These are phyloP conservation scores for Psix sp. DNA, from an alignment of 1,140 invertebrate species.

Conservation along the genomic window DNA sequence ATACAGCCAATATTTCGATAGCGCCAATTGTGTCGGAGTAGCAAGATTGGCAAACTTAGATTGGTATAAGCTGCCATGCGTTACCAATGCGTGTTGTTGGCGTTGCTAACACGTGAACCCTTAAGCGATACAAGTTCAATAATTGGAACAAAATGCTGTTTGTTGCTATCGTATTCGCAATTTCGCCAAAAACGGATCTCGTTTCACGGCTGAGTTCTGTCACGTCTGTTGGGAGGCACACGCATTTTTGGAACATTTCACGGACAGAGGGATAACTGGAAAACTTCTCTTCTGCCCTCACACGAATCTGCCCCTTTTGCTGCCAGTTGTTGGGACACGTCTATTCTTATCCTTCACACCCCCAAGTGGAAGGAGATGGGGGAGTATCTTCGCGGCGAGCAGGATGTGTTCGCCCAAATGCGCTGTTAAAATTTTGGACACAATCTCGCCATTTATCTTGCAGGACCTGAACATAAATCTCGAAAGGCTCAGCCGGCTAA, in stretches of 20 bases:
- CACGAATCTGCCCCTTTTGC: slow-evolving; percentile 29
- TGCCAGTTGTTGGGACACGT: slow-evolving; percentile 51
- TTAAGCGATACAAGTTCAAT: slow-evolving; percentile 60
- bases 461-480: slow-evolving; percentile 76
- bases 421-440: slow-evolving; percentile 79
- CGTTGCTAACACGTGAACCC: background rate
- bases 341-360: slow-evolving; percentile 65
- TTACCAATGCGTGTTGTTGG: slow-evolving; percentile 40
- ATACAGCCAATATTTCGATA: slow-evolving; percentile 17
- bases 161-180: slow-evolving; percentile 46
- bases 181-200: slow-evolving; percentile 65
- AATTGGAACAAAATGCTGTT: slow-evolving; percentile 65
- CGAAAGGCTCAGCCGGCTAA: slow-evolving; percentile 76
- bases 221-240: slow-evolving; percentile 63
- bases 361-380: slow-evolving; percentile 42
- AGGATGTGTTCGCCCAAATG: slow-evolving; percentile 76
- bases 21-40: slow-evolving; percentile 7
- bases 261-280: slow-evolving; percentile 72
- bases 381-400: slow-evolving; percentile 65
- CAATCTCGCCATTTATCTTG: slow-evolving; percentile 78
- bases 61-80: slow-evolving; percentile 33
- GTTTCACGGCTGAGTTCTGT: slow-evolving; percentile 77
- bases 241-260: slow-evolving; percentile 64
- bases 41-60: slow-evolving; percentile 41
- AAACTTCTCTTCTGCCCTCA: slow-evolving; percentile 70